Percentiles rank a stretch among this genome's conserved stretches.
phyloP scores from a whole-genome alignment of 2,888 invertebrate genomes.

The Lochmaea crataegi region DNA sequence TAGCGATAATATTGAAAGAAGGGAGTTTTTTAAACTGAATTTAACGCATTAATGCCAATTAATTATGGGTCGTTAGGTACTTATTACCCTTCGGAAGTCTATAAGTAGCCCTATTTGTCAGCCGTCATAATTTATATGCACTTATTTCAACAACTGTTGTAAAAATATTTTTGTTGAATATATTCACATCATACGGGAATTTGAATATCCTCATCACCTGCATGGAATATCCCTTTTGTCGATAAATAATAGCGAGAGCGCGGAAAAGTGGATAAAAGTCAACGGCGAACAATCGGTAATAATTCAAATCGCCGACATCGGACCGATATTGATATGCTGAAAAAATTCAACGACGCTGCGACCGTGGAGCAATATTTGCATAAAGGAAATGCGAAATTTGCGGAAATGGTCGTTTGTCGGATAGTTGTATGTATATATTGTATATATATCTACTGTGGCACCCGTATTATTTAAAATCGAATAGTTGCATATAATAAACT shows the following conservation, averaged over 20 bases:
- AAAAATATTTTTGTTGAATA: background rate
- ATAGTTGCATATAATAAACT: conserved; percentile 45
- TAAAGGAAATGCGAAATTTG: conserved; percentile 54
- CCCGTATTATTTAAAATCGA: conserved; percentile 47
- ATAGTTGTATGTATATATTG: background rate
- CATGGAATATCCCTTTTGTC: conserved; percentile 11
- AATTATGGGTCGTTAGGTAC: background rate
- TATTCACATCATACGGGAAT: conserved; percentile 18
- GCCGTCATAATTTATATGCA: conserved; percentile 16
- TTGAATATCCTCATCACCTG: conserved; percentile 21
- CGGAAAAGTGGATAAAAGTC: conserved; percentile 17
- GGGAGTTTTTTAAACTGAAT: too few relatives aligned
- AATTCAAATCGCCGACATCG: conserved; percentile 37
- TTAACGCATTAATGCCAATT: background rate
- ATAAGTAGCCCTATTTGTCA: conserved; percentile 1
- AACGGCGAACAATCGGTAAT: conserved; percentile 35
- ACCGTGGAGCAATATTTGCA: conserved; percentile 39
- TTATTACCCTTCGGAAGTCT: conserved; percentile 7
- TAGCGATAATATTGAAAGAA: too few relatives aligned
- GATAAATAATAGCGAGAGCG: conserved; percentile 19
- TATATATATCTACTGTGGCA: conserved; percentile 38
- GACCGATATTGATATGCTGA: conserved; percentile 39
- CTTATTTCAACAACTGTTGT: conserved; percentile 15
- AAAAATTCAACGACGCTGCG: conserved; percentile 21
- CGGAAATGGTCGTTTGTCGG: conserved; percentile 46